Conservation (phyloP, 2,113 vertebrate genomes). For the Ivindomyrus marchei region DNA sequence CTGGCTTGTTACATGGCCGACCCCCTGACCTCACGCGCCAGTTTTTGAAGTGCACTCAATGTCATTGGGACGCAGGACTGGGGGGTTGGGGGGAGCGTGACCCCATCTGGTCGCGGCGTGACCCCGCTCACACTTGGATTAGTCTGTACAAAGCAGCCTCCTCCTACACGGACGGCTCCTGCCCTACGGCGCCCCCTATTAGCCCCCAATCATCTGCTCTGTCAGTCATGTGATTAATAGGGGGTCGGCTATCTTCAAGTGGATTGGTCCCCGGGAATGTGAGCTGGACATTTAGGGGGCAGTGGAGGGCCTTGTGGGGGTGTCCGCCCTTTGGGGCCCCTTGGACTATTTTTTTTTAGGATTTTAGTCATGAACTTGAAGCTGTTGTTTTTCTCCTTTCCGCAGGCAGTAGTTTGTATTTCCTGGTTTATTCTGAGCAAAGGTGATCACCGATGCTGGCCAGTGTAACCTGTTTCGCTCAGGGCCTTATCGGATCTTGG, state of each 20-base stretch:
- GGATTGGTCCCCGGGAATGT: conserved; percentile 66
- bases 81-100: conserved; percentile 52
- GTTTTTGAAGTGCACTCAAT: conserved; percentile 19
- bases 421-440: neutral
- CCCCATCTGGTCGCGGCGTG: conserved; percentile 66
- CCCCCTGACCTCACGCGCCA: conserved; percentile 5
- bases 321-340: conserved; percentile 17
- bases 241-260: conserved; percentile 67
- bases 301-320: neutral
- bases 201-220: conserved; percentile 83
- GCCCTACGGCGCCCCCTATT: conserved; percentile 47
- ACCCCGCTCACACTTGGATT: conserved; percentile 73
- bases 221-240: conserved; percentile 78
- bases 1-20: neutral
- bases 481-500: neutral
- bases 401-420: neutral
- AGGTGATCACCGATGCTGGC: neutral
- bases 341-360: neutral
- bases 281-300: conserved; percentile 33
- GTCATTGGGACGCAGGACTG: conserved; percentile 25
- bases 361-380: neutral
- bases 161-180: conserved; percentile 72
- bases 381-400: neutral
- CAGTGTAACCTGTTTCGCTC: neutral
- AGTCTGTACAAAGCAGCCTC: conserved; percentile 67